These are phyloP conservation scores for Crenuchus spilurus DNA, from an alignment of 2,797 vertebrate species.

Conservation along the genomic window DNA sequence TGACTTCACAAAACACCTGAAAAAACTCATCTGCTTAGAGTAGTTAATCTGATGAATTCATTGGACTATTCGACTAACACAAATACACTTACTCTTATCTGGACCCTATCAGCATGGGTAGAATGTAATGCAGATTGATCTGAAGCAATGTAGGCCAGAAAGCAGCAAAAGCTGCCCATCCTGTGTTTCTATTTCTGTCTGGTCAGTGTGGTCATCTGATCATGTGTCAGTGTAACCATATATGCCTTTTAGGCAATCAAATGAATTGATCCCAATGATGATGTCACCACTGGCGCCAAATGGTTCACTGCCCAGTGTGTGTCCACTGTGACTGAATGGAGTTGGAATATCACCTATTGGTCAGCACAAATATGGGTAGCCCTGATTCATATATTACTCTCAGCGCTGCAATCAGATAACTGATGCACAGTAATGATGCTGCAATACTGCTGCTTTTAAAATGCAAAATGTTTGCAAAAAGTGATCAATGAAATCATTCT, in stretches of 20 bases:
- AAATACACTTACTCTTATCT: background rate
- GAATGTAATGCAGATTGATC: conserved; percentile 1
- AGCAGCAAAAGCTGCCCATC: conserved; percentile 15
- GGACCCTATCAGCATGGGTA: background rate
- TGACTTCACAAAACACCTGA: background rate
- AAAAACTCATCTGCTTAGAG: background rate
- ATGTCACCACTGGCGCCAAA: conserved; percentile 57
- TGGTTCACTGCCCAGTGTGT: conserved; percentile 15
- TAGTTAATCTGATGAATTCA: background rate
- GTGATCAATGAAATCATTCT: no score
- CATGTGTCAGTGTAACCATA: conserved; percentile 52
- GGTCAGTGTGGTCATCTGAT: conserved; percentile 60
- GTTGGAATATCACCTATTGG: background rate
- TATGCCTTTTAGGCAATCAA: conserved; percentile 43
- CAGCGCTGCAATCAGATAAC: no score
- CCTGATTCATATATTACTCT: background rate
- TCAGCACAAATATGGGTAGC: background rate
- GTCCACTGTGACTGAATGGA: background rate
- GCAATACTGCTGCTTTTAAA: no score
- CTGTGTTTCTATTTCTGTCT: conserved; percentile 36
- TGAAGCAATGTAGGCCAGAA: conserved; percentile 11
- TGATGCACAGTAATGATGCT: no score
- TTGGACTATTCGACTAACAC: background rate
- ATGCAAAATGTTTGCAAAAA: no score
- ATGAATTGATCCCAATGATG: conserved; percentile 65